A percentile compares a stretch with the other conserved stretches of the same genome.
phyloP scores from a whole-genome alignment of 2,888 invertebrate species.

The Chromoteleia sp. region DNA sequence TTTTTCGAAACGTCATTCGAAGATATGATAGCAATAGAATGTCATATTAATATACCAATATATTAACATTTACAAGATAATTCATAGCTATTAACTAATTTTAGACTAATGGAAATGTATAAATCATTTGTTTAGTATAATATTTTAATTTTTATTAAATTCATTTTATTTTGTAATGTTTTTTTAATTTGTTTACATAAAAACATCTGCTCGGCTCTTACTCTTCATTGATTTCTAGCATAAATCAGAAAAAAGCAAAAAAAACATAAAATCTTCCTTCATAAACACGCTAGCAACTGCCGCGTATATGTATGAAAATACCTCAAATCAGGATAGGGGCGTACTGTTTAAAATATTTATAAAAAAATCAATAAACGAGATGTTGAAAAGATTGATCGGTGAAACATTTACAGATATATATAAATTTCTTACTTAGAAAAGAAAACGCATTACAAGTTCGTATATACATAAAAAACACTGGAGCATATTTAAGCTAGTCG shows the following conservation, averaged over 20 bases:
- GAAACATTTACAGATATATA: constrained; percentile 27
- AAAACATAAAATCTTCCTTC: constrained; percentile 58
- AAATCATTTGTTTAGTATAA: neutral
- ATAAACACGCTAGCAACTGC: constrained; percentile 73
- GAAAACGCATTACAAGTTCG: constrained; percentile 31
- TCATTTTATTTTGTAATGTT: neutral
- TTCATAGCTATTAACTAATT: too few relatives aligned
- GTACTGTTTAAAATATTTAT: neutral
- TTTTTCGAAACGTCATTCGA: too few relatives aligned
- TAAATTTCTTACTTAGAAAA: constrained; percentile 49
- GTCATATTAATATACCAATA: too few relatives aligned
- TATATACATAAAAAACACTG: constrained; percentile 33
- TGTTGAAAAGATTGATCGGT: constrained; percentile 3
- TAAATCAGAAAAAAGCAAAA: constrained; percentile 7
- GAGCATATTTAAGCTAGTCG: constrained; percentile 26
- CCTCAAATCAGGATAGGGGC: constrained; percentile 39
- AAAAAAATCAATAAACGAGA: constrained; percentile 5
- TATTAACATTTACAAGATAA: too few relatives aligned
- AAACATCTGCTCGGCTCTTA: constrained; percentile 39
- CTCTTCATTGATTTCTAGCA: neutral
- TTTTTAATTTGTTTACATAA: too few relatives aligned
- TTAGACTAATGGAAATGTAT: too few relatives aligned
- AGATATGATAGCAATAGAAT: too few relatives aligned
- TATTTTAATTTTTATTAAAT: neutral
- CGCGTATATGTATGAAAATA: constrained; percentile 53